Conservation (phyloP, 1,140 invertebrate species). For the Chelonus insularis region DNA sequence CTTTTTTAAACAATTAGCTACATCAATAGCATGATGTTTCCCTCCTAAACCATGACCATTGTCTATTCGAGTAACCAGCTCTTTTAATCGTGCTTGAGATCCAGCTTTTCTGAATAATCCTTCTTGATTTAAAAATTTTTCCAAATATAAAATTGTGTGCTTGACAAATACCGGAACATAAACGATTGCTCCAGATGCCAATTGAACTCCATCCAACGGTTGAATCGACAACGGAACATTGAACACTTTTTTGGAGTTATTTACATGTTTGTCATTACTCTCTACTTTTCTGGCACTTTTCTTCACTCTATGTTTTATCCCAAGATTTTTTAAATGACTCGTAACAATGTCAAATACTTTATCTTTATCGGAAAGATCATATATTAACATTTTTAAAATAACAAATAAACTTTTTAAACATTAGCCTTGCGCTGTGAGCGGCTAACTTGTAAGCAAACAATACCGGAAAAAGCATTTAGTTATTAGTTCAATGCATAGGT, state of each 20-base stretch:
- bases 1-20: slow-evolving; percentile 79
- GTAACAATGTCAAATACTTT: slow-evolving; percentile 62
- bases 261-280: slow-evolving; percentile 32
- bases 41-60: slow-evolving; percentile 66
- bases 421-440: neutral
- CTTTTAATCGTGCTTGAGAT: slow-evolving; percentile 76
- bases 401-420: slow-evolving; percentile 10
- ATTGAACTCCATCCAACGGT: slow-evolving; percentile 65
- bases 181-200: slow-evolving; percentile 63
- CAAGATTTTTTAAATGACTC: slow-evolving; percentile 61
- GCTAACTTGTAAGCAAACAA: too few relatives aligned
- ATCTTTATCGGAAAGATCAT: slow-evolving; percentile 63
- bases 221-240: slow-evolving; percentile 65
- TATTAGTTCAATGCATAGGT: too few relatives aligned
- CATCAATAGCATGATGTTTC: slow-evolving; percentile 75
- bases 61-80: slow-evolving; percentile 73
- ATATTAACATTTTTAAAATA: slow-evolving; percentile 61
- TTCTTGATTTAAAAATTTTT: slow-evolving; percentile 70
- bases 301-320: slow-evolving; percentile 63
- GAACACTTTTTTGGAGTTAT: slow-evolving; percentile 62
- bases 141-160: slow-evolving; percentile 70
- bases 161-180: slow-evolving; percentile 77
- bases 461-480: too few relatives aligned
- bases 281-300: slow-evolving; percentile 57
- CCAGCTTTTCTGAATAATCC: slow-evolving; percentile 86